Evolutionary conservation across 2,113 vertebrate species (phyloP), one percentile per base, ranked within the genome.

Genomic region (Pseudopodoces humilis): DNA sequence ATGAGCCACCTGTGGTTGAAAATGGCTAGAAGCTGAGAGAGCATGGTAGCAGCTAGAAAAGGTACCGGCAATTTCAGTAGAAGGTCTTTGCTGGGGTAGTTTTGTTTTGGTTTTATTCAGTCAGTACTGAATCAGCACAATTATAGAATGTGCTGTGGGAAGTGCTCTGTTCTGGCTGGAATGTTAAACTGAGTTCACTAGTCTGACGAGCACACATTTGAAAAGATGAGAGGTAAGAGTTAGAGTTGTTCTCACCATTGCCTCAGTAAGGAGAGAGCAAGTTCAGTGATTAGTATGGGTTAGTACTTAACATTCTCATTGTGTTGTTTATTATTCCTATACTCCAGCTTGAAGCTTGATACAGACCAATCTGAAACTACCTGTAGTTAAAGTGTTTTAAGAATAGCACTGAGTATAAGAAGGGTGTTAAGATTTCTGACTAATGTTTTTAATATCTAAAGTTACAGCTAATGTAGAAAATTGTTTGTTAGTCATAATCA

Each of bases 121-220:
- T 80, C 71, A 55, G 70, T 95, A 87, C 87, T 96, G 96, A 96
- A 91, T 97, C 94, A 94, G 95, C 95, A 6, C 53, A 91, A 10
- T 93, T 95, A 87, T 5, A 96, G 89, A 96, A 95, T 94, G 90
- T 83, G 82, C 82, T 83, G 75, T 85, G 95, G 87, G 94, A 93
- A 95, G 75, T 91, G 68, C 85, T 94, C 50, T 91, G 76, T 78
- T 90, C 88, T 83, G 76, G 88, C 88, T 95, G 95, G 92, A 92
- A 86, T 75, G 92, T 93, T 88, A 43, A 78, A 90, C 71, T 68
- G 90, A 72, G 46, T 94, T 80, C 64, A 49, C 59, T 55, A 1
- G 3, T 44, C 70, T 77, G 90, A 62, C 80, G 68, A 75, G 52
- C 75, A 33, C 4, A 4, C 13, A 6, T 92, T 92, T 72, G 83